Conservation (phyloP, 2,113 vertebrate species). For the Podarcis muralis region DNA sequence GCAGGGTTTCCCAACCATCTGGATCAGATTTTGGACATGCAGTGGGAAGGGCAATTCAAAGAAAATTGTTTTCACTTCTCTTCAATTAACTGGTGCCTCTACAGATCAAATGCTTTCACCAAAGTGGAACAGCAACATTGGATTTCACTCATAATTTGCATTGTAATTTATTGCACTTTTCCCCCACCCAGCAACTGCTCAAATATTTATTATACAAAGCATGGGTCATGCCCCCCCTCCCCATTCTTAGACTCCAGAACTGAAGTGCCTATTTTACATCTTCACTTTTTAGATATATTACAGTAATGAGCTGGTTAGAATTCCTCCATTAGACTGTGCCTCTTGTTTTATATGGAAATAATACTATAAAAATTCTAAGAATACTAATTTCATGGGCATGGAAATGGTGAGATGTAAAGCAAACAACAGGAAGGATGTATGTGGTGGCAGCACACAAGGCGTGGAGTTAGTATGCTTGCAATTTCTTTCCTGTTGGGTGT, state of each 20-base stretch:
- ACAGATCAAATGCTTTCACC: too few species aligned
- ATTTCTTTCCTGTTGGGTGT: conserved; percentile 54
- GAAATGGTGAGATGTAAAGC: conserved; percentile 79
- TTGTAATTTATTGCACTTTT: conserved; percentile 63
- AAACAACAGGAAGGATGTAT: conserved; percentile 71
- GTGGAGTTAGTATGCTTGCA: conserved; percentile 62
- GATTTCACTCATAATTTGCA: conserved; percentile 46
- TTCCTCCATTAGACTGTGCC: conserved; percentile 68
- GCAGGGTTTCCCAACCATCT: too few species aligned
- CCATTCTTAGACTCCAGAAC: conserved; percentile 63
- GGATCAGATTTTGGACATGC: too few species aligned
- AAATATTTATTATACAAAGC: conserved; percentile 72
- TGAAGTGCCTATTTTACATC: conserved; percentile 50
- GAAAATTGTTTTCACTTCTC: too few species aligned
- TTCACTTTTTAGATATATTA: conserved; percentile 52
- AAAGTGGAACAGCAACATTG: neutral
- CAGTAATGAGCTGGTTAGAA: conserved; percentile 61
- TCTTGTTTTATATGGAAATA: conserved; percentile 74
- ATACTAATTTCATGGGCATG: conserved; percentile 73
- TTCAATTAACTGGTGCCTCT: too few species aligned
- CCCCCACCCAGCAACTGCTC: conserved; percentile 3
- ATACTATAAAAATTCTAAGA: conserved; percentile 77
- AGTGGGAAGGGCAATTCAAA: too few species aligned
- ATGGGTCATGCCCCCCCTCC: conserved; percentile 30
- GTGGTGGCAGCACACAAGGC: conserved; percentile 61